Evolutionary conservation across 1,140 invertebrate species (phyloP).

Genomic region (Bombus huntii): DNA sequence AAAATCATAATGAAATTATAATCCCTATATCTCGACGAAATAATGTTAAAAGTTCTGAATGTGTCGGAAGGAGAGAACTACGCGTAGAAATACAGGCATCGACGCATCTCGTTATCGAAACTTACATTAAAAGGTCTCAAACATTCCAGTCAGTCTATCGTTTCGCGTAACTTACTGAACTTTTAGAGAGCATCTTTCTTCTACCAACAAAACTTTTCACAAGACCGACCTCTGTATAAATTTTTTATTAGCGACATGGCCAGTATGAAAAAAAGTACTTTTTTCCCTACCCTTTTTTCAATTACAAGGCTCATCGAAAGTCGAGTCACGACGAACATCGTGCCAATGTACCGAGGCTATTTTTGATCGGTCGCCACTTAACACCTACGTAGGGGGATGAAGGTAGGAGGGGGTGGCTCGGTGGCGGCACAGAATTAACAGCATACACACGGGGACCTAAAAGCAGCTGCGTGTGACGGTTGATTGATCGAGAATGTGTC

Average conservation of each 20-base stretch:
- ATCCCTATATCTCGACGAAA: background rate
- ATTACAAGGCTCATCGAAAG: constrained; percentile 44
- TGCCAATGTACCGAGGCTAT: constrained; percentile 46
- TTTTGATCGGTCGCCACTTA: constrained; percentile 53
- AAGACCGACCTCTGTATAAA: background rate
- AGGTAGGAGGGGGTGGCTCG: constrained; percentile 34
- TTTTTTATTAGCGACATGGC: background rate
- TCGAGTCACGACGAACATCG: constrained; percentile 28
- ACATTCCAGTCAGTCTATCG: background rate
- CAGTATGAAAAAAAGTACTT: background rate
- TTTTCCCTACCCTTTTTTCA: constrained; percentile 3
- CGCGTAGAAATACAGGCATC: too few species aligned
- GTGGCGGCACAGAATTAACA: constrained; percentile 59
- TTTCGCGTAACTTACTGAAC: background rate
- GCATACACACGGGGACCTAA: constrained; percentile 54
- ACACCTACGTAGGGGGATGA: constrained; percentile 37
- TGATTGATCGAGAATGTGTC: constrained; percentile 78
- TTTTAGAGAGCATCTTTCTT: background rate
- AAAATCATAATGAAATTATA: background rate
- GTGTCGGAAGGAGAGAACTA: background rate
- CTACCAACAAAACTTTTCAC: background rate
- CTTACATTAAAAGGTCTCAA: background rate
- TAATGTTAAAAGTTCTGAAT: background rate
- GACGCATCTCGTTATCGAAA: background rate
- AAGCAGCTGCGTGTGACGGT: constrained; percentile 70